Percentiles rank a stretch among this genome's conserved stretches.
Evolutionary conservation across 2,888 invertebrate species (phyloP).

Genomic region (Tryphoninae sp.): DNA sequence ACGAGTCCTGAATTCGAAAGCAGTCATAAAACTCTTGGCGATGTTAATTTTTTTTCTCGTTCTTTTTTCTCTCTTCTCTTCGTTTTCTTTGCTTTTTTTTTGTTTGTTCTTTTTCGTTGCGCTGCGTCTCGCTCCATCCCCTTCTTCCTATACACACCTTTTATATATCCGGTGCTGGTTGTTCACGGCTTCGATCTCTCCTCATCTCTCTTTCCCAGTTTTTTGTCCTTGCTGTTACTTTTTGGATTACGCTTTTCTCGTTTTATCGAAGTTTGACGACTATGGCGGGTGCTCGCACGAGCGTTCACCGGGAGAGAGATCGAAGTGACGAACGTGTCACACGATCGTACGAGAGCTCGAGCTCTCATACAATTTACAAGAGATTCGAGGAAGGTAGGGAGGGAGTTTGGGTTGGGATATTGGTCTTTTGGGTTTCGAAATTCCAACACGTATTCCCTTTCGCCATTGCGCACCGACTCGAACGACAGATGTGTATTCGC

Average conservation of each 20-base stretch:
- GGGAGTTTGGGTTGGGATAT: not conserved
- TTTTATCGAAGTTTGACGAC: conserved; percentile 55
- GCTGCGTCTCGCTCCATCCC: conserved; percentile 67
- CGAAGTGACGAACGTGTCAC: conserved; percentile 33
- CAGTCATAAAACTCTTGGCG: conserved; percentile 73
- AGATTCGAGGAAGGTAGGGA: conserved; percentile 18
- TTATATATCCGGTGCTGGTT: not conserved
- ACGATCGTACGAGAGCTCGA: not conserved
- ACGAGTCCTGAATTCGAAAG: conserved; percentile 79
- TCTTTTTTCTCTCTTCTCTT: conserved; percentile 5
- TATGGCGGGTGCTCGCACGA: not conserved
- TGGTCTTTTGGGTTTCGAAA: conserved; percentile 2
- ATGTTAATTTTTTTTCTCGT: conserved; percentile 71
- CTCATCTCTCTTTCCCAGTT: conserved; percentile 27
- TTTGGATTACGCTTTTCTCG: conserved; percentile 21
- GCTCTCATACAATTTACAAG: conserved; percentile 47
- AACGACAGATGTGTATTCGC: not conserved
- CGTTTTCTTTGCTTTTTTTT: conserved; percentile 42
- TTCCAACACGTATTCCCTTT: conserved; percentile 41
- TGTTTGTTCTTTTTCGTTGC: conserved; percentile 39
- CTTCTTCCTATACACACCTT: not conserved
- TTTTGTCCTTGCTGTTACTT: not conserved
- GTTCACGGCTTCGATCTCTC: not conserved
- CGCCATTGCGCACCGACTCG: not conserved
- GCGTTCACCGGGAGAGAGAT: conserved; percentile 13